Percentiles rank a stretch among this genome's conserved stretches.
phyloP scores from a whole-genome alignment of 2,113 vertebrate species.

The Coryphaenoides rupestris region DNA sequence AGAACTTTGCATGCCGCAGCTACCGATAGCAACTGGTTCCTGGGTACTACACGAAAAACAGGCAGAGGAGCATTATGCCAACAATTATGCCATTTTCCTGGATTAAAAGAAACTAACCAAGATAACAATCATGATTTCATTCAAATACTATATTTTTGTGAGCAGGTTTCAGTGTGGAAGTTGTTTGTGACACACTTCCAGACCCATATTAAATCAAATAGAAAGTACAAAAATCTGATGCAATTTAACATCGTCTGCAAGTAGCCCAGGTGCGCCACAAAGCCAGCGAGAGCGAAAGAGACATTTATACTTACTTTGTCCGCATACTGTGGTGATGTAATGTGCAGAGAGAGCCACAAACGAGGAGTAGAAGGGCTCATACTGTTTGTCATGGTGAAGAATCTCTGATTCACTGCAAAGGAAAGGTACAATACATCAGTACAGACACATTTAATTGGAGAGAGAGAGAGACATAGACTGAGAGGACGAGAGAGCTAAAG shows the following conservation, averaged over 20 bases:
- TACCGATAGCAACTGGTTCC: slow-evolving; percentile 93
- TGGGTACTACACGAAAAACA: slow-evolving; percentile 79
- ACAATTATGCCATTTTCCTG: no score
- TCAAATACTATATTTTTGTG: no score
- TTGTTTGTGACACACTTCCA: no score
- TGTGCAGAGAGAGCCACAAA: slow-evolving; percentile 97
- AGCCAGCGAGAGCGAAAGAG: neutral
- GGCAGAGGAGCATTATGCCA: neutral
- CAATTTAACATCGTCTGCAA: no score
- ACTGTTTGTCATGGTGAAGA: slow-evolving; percentile 97
- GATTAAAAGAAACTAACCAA: no score
- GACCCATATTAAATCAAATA: no score
- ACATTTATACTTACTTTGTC: slow-evolving; percentile 84
- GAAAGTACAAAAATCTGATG: no score
- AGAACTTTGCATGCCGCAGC: slow-evolving; percentile 96
- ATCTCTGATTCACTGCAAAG: slow-evolving; percentile 89
- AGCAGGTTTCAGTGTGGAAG: no score
- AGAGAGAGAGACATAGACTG: neutral
- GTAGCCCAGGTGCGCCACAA: no score
- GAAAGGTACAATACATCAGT: slow-evolving; percentile 8
- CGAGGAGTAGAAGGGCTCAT: slow-evolving; percentile 98
- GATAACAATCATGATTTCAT: no score
- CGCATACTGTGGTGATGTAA: slow-evolving; percentile 97
- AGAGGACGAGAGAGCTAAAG: no score
- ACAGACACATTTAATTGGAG: neutral